These are phyloP conservation scores for Limnodromus scolopaceus DNA, from an alignment of 2,797 vertebrate genomes.

Conservation along the genomic window DNA sequence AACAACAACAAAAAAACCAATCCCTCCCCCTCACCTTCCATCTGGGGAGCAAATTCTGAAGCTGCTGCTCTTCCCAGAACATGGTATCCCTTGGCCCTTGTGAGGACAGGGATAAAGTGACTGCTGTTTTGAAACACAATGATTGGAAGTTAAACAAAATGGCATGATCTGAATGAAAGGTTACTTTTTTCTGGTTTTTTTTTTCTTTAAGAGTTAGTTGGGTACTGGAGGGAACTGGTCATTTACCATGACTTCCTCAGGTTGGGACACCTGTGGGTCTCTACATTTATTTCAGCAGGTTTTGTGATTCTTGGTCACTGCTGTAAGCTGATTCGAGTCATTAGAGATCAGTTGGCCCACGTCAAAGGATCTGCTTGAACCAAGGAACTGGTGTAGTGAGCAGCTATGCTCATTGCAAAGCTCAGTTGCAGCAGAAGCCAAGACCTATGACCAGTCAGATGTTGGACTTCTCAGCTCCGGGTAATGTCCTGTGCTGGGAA, in stretches of 20 bases:
- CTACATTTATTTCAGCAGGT: not conserved
- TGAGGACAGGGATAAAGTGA: not conserved
- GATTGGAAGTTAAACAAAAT: not conserved
- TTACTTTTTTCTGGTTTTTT: not conserved
- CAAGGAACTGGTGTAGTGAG: not conserved
- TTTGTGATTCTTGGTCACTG: not conserved
- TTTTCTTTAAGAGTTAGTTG: not conserved
- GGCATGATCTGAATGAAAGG: not conserved
- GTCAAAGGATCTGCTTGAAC: not conserved
- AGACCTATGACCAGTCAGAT: not conserved
- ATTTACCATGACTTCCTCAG: not conserved
- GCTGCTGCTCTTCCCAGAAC: not conserved
- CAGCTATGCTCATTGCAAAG: not conserved
- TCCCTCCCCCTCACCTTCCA: not conserved
- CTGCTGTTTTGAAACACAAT: not conserved
- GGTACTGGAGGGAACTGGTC: not conserved
- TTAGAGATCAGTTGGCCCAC: not conserved
- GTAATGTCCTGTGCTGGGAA: not conserved
- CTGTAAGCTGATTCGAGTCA: not conserved
- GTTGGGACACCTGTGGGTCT: not conserved
- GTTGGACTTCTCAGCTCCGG: not conserved
- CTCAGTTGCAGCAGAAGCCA: not conserved
- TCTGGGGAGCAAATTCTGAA: not conserved
- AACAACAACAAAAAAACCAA: not conserved
- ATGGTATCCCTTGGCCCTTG: rapidly evolving